A percentile compares a stretch with the other conserved stretches of the same genome.
Evolutionary conservation across 2,797 vertebrate species (phyloP).

Genomic region (Centropyge bicolor): DNA sequence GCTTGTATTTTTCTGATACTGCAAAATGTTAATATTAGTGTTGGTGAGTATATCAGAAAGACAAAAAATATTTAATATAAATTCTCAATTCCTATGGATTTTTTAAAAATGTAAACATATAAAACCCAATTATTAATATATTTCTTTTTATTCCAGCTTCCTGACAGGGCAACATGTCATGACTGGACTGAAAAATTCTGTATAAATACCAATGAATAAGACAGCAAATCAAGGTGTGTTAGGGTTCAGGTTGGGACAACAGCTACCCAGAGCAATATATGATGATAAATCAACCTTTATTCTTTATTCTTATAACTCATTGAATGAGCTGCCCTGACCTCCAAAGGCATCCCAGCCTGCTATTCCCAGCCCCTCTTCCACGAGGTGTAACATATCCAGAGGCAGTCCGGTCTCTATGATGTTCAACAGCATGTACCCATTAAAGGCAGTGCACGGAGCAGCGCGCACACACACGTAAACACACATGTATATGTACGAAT

Average conservation of each 20-base stretch:
- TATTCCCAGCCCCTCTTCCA: slow-evolving; percentile 61
- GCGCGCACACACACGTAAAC: slow-evolving; percentile 26
- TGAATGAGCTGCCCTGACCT: slow-evolving; percentile 54
- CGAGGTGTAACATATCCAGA: slow-evolving; percentile 88
- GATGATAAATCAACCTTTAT: slow-evolving; percentile 15
- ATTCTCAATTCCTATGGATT: neutral
- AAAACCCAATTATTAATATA: neutral
- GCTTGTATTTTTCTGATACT: neutral
- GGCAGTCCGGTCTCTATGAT: slow-evolving; percentile 89
- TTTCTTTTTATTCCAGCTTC: neutral
- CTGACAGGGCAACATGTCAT: neutral
- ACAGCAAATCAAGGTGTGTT: neutral
- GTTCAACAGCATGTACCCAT: slow-evolving; percentile 97
- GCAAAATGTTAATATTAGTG: neutral
- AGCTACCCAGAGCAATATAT: neutral
- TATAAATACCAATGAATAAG: neutral
- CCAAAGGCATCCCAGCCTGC: slow-evolving; percentile 48
- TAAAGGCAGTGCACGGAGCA: slow-evolving; percentile 86
- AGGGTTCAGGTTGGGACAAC: neutral
- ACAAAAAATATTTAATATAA: neutral
- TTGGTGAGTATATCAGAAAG: neutral
- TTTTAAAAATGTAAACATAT: neutral
- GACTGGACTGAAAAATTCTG: neutral
- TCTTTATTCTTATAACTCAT: slow-evolving; percentile 15
- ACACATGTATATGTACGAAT: slow-evolving; percentile 47